These are phyloP conservation scores for Drosophila neotestacea DNA, from an alignment of 2,888 invertebrate species.

Conservation along the genomic window DNA sequence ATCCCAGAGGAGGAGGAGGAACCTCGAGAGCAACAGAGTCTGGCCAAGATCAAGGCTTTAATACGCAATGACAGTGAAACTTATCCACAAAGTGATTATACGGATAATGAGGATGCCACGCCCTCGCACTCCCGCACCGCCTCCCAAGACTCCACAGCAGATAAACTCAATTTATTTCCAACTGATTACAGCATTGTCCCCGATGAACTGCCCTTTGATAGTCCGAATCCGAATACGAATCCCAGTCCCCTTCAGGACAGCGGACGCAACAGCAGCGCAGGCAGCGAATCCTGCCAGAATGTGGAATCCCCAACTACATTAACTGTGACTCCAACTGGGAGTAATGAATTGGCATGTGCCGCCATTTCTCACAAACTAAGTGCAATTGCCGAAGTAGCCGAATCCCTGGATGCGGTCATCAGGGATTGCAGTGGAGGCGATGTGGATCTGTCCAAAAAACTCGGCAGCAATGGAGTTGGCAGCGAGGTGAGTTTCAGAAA, in stretches of 20 bases:
- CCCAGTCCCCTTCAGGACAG: constrained; percentile 69
- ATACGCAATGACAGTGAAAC: constrained; percentile 73
- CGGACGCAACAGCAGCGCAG: constrained; percentile 66
- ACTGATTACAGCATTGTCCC: constrained; percentile 78
- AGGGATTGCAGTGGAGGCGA: constrained; percentile 78
- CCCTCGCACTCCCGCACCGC: constrained; percentile 71
- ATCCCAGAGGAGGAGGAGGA: neutral
- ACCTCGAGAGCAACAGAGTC: constrained; percentile 22
- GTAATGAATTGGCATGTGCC: constrained; percentile 88
- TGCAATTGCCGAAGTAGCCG: constrained; percentile 89
- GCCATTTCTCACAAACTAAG: constrained; percentile 88
- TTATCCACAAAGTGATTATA: constrained; percentile 73
- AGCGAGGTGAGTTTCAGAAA: constrained; percentile 68
- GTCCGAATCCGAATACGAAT: constrained; percentile 24
- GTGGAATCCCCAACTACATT: constrained; percentile 54
- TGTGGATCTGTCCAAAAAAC: constrained; percentile 68
- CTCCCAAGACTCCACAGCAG: constrained; percentile 59
- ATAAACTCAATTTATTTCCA: constrained; percentile 44
- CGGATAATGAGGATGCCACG: constrained; percentile 56
- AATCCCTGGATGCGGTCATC: constrained; percentile 88
- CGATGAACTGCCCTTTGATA: constrained; percentile 75
- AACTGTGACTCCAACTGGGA: constrained; percentile 82
- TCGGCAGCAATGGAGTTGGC: constrained; percentile 60
- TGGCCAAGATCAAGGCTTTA: constrained; percentile 66
- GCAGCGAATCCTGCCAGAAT: constrained; percentile 25